Evolutionary conservation across 2,888 invertebrate genomes (phyloP).

Genomic region (Lordiphosa andalusiaca): DNA sequence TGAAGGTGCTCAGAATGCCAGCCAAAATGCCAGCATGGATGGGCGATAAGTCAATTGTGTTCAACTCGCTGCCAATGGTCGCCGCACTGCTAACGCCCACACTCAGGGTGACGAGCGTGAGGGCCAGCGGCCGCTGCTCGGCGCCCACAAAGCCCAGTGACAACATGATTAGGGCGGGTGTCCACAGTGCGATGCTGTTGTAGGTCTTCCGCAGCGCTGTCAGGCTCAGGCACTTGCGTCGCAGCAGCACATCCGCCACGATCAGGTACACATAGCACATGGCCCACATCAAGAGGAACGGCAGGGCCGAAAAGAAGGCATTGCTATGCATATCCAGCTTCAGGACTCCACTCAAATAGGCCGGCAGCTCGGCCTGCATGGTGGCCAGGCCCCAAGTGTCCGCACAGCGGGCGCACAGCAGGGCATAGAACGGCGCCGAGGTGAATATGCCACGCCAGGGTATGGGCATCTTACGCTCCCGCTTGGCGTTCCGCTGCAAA

Average conservation of each 20-base stretch:
- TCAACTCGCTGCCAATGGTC: slow-evolving; percentile 81
- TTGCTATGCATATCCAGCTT: slow-evolving; percentile 83
- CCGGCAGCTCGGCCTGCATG: slow-evolving; percentile 84
- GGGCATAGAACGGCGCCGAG: slow-evolving; percentile 84
- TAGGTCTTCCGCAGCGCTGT: slow-evolving; percentile 66
- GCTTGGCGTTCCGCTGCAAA: slow-evolving; percentile 43
- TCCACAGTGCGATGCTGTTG: slow-evolving; percentile 78
- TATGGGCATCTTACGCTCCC: slow-evolving; percentile 78
- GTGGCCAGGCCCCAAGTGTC: slow-evolving; percentile 87
- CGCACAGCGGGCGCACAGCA: slow-evolving; percentile 83
- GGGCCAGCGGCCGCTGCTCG: slow-evolving; percentile 79
- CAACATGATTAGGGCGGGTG: slow-evolving; percentile 82
- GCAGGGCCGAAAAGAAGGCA: slow-evolving; percentile 81
- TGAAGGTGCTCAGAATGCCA: slow-evolving; percentile 84
- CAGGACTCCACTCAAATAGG: slow-evolving; percentile 84
- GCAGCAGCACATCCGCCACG: slow-evolving; percentile 80
- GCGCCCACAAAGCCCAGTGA: slow-evolving; percentile 81
- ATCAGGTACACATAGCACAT: slow-evolving; percentile 80
- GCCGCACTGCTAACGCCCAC: slow-evolving; percentile 79
- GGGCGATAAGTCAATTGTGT: slow-evolving; percentile 85
- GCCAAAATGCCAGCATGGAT: slow-evolving; percentile 85
- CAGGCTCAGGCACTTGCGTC: slow-evolving; percentile 77
- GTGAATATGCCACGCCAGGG: slow-evolving; percentile 86
- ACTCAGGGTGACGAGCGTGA: slow-evolving; percentile 82
- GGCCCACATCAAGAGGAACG: slow-evolving; percentile 81